A percentile compares a stretch with the other conserved stretches of the same genome.
These are phyloP conservation scores for Rhombomys opimus DNA, from an alignment of 2,113 vertebrate genomes.

Conservation along the genomic window DNA sequence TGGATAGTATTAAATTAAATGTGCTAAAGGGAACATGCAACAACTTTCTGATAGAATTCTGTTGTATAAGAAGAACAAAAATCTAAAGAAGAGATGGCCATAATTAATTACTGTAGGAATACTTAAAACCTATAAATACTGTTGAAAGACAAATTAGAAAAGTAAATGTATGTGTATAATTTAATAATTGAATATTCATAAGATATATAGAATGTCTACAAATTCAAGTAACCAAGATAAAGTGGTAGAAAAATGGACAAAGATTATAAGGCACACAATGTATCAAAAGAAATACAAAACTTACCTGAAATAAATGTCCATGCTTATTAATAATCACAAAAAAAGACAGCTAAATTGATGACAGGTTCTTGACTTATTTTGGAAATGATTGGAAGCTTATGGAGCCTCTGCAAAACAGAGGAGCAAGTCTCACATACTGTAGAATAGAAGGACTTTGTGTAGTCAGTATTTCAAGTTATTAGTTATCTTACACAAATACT, in stretches of 20 bases:
- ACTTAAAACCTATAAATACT: not conserved
- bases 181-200: not conserved
- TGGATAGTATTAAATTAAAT: not conserved
- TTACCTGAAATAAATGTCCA: not conserved
- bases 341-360: not conserved
- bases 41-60: constrained; percentile 18
- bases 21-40: not conserved
- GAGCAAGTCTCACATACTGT: too few species aligned
- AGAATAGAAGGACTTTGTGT: not conserved
- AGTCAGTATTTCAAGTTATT: not conserved
- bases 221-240: constrained; percentile 1
- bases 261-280: not conserved
- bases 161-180: not conserved
- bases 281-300: constrained; percentile 38
- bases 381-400: not conserved
- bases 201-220: not conserved
- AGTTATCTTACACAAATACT: not conserved
- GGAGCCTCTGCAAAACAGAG: not conserved
- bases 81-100: not conserved
- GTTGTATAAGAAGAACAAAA: constrained; percentile 44
- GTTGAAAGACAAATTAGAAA: constrained; percentile 49
- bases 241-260: not conserved
- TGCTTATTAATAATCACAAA: not conserved
- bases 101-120: not conserved
- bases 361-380: not conserved